Percentiles rank a stretch among this genome's conserved stretches.
These are phyloP conservation scores for Astyanax mexicanus DNA, from an alignment of 2,797 vertebrate species.

Conservation along the genomic window DNA sequence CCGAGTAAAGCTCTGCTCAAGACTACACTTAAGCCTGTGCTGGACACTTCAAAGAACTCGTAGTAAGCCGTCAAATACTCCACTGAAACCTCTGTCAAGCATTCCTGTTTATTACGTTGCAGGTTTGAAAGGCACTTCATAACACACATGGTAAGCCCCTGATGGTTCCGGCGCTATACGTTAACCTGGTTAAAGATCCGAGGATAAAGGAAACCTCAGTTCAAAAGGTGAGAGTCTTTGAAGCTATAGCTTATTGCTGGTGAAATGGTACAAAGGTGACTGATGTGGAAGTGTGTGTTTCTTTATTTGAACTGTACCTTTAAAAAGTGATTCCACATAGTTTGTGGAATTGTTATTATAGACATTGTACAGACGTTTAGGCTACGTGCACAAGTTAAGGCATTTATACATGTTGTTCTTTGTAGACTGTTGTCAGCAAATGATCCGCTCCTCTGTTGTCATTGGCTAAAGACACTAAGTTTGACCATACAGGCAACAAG, in stretches of 20 bases:
- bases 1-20: conserved; percentile 51
- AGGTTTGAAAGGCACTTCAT: conserved; percentile 55
- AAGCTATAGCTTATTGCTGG: conserved; percentile 40
- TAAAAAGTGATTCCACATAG: no score
- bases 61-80: conserved; percentile 47
- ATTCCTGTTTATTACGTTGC: conserved; percentile 51
- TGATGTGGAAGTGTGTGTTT: not conserved
- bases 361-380: no score
- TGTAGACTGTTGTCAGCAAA: no score
- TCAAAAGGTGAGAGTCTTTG: conserved; percentile 49
- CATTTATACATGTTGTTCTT: no score
- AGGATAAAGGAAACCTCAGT: conserved; percentile 41
- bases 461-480: no score
- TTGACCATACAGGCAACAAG: no score
- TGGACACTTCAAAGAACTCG: conserved; percentile 52
- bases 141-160: conserved; percentile 46
- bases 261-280: not conserved
- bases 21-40: conserved; percentile 51
- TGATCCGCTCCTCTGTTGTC: no score
- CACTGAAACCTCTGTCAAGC: conserved; percentile 44
- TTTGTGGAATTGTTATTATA: no score
- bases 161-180: conserved; percentile 45
- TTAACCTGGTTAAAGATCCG: conserved; percentile 50
- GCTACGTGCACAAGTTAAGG: no score
- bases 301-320: no score